Conservation (phyloP, 2,113 vertebrate genomes). For the Pionites leucogaster region DNA sequence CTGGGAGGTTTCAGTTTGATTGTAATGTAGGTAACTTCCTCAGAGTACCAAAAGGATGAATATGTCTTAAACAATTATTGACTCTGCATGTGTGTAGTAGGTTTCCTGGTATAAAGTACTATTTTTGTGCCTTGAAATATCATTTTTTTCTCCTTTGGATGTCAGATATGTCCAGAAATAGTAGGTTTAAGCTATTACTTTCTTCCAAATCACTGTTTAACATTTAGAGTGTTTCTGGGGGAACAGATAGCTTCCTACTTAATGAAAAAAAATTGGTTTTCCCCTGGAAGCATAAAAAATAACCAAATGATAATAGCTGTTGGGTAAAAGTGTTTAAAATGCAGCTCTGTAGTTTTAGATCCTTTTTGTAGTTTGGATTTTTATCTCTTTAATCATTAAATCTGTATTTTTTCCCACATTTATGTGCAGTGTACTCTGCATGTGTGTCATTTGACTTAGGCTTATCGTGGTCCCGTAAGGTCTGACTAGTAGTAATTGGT, state of each 20-base stretch:
- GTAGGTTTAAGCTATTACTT: neutral
- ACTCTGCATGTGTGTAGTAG: neutral
- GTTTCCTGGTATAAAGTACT: neutral
- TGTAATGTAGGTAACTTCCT: neutral
- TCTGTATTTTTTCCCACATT: neutral
- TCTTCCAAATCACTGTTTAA: neutral
- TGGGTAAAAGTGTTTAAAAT: neutral
- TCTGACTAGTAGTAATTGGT: neutral
- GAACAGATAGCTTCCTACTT: neutral
- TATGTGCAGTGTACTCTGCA: neutral
- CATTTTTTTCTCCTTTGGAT: neutral
- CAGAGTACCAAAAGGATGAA: neutral
- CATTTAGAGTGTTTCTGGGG: neutral
- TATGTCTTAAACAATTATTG: neutral
- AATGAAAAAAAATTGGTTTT: neutral
- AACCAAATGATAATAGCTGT: neutral
- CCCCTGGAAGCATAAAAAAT: neutral
- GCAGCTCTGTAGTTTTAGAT: neutral
- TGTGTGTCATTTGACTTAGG: neutral
- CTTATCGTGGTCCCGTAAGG: neutral
- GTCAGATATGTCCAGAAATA: neutral
- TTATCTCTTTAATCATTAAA: neutral
- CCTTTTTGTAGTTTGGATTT: neutral
- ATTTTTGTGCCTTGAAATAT: neutral
- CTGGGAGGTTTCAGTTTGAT: too few species aligned